Evolutionary conservation across 2,888 invertebrate species (phyloP).

Genomic region (Harpagoxenus sublaevis): DNA sequence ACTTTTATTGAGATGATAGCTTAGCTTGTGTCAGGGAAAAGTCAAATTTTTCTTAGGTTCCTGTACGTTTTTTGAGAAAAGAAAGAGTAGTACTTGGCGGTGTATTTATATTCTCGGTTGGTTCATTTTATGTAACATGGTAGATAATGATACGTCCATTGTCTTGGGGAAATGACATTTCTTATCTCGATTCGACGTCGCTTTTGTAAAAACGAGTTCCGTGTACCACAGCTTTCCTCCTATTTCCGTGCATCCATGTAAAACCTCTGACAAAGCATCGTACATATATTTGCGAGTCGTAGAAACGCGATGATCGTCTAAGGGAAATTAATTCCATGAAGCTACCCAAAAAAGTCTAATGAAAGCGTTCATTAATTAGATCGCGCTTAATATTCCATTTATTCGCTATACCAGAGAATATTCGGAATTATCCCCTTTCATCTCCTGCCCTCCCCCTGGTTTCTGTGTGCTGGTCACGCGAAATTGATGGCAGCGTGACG

Average conservation of each 20-base stretch:
- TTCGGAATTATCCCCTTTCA: conserved; percentile 23
- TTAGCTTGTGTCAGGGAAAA: background rate
- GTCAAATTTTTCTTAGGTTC: background rate
- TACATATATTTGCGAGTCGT: conserved; percentile 15
- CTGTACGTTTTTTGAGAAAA: background rate
- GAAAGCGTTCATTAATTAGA: conserved; percentile 74
- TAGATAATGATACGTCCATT: conserved; percentile 75
- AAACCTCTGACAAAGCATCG: conserved; percentile 14
- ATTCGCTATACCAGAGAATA: conserved; percentile 54
- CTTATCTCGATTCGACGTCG: conserved; percentile 73
- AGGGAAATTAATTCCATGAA: conserved; percentile 72
- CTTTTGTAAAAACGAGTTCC: conserved; percentile 52
- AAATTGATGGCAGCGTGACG: conserved; percentile 35
- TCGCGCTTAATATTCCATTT: conserved; percentile 72
- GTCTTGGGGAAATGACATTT: conserved; percentile 75
- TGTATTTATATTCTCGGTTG: conserved; percentile 50
- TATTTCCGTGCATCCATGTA: conserved; percentile 26
- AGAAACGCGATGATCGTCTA: conserved; percentile 28
- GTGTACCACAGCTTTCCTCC: conserved; percentile 15
- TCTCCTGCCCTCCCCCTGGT: background rate
- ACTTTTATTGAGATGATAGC: background rate
- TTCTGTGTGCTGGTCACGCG: conserved; percentile 14
- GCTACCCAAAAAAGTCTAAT: conserved; percentile 61
- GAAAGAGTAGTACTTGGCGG: conserved; percentile 22
- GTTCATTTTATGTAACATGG: conserved; percentile 65